phyloP scores from a whole-genome alignment of 2,113 vertebrate genomes.

The Megalops atlanticus region DNA sequence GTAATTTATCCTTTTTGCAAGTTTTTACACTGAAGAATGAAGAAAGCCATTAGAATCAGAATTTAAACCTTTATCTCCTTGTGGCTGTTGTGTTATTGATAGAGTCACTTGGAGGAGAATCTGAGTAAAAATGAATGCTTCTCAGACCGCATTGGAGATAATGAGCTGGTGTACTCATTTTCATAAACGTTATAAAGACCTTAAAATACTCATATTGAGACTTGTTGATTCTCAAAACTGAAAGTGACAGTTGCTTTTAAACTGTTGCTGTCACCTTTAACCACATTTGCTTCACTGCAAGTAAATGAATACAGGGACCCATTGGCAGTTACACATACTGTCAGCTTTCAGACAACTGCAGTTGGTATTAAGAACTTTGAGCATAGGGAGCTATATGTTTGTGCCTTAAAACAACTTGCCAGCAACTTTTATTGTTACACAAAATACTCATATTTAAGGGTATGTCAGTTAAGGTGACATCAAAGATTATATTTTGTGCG shows the following conservation, averaged over 20 bases:
- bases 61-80: not conserved
- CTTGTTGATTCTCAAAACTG: slow-evolving; percentile 57
- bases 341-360: not conserved
- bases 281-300: not conserved
- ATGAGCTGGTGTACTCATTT: slow-evolving; percentile 26
- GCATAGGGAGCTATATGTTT: not conserved
- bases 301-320: not conserved
- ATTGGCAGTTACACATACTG: not conserved
- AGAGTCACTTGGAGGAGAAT: not conserved
- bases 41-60: not conserved
- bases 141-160: slow-evolving; percentile 58
- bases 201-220: slow-evolving; percentile 62
- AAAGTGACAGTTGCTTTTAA: slow-evolving; percentile 74
- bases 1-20: slow-evolving; percentile 24
- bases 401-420: not conserved
- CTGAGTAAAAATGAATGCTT: slow-evolving; percentile 23
- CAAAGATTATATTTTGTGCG: not conserved
- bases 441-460: not conserved
- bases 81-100: not conserved
- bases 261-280: slow-evolving; percentile 56
- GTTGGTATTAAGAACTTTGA: not conserved
- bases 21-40: slow-evolving; percentile 48
- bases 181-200: slow-evolving; percentile 40
- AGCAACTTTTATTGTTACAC: not conserved
- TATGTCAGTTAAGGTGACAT: not conserved